phyloP scores from a whole-genome alignment of 2,797 vertebrate genomes.

The Danio choprae region DNA sequence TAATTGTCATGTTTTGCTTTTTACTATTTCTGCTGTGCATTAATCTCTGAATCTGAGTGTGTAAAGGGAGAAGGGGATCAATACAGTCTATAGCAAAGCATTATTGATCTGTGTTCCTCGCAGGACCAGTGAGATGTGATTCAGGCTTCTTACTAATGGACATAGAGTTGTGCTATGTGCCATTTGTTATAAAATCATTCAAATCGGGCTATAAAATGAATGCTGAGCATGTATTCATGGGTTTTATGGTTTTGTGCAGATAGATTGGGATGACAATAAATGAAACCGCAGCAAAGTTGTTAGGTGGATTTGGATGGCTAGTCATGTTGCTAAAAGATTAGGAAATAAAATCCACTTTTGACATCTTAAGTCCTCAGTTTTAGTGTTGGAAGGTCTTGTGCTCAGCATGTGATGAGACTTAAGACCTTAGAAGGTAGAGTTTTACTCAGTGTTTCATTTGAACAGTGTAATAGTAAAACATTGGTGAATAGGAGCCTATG shows the following conservation, averaged over 20 bases:
- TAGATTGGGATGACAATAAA: neutral
- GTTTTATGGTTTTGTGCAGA: neutral
- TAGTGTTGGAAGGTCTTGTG: constrained; percentile 4
- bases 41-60: neutral
- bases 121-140: constrained; percentile 1
- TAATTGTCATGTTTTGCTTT: neutral
- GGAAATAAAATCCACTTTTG: neutral
- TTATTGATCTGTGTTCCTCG: neutral
- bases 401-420: constrained; percentile 65
- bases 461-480: neutral
- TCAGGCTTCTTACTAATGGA: constrained; percentile 11
- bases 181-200: neutral
- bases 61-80: neutral
- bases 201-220: neutral
- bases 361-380: neutral
- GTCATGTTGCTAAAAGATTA: neutral
- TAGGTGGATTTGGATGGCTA: neutral
- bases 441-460: constrained; percentile 15
- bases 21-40: neutral
- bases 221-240: neutral
- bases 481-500: too few species aligned
- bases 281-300: neutral
- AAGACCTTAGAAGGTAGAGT: constrained; percentile 39
- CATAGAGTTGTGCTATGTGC: neutral
- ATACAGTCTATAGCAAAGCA: neutral